Evolutionary conservation across 1,140 invertebrate genomes (phyloP).

Genomic region (Drosophila busckii): DNA sequence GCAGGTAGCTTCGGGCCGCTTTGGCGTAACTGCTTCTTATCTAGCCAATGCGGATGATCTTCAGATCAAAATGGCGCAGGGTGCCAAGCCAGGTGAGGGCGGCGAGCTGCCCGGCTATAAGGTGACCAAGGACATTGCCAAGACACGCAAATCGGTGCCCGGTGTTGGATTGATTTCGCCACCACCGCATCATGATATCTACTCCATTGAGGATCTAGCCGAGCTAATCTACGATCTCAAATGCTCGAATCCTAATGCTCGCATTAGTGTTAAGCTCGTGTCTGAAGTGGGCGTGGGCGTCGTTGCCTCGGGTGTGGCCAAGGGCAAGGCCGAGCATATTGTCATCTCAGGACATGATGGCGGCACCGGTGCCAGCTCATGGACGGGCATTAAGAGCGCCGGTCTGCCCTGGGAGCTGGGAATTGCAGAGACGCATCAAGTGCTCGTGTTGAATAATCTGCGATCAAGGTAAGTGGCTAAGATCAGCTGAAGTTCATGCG

Average conservation of each 20-base stretch:
- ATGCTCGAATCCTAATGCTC: slow-evolving; percentile 95
- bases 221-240: slow-evolving; percentile 99
- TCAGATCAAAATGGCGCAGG: slow-evolving; percentile 99
- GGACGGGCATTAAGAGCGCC: slow-evolving; percentile 97
- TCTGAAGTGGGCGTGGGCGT: slow-evolving; percentile 99
- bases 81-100: slow-evolving; percentile 97
- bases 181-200: slow-evolving; percentile 99
- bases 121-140: slow-evolving; percentile 97
- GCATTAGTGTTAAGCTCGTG: slow-evolving; percentile 98
- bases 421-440: slow-evolving; percentile 98
- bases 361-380: slow-evolving; percentile 97
- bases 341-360: slow-evolving; percentile 99
- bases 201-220: slow-evolving; percentile 99
- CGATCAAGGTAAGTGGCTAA: slow-evolving; percentile 84
- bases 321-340: slow-evolving; percentile 99
- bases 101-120: slow-evolving; percentile 91
- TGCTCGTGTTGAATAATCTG: slow-evolving; percentile 96
- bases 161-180: slow-evolving; percentile 99
- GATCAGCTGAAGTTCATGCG: slow-evolving; percentile 42
- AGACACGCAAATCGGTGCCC: slow-evolving; percentile 95
- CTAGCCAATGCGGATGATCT: slow-evolving; percentile 97
- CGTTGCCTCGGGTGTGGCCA: slow-evolving; percentile 98
- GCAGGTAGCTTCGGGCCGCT: slow-evolving; percentile 97
- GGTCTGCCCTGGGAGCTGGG: slow-evolving; percentile 99
- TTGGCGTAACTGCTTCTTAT: slow-evolving; percentile 98